Evolutionary conservation across 2,797 vertebrate genomes (phyloP).

Genomic region (Gymnothorax javanicus): DNA sequence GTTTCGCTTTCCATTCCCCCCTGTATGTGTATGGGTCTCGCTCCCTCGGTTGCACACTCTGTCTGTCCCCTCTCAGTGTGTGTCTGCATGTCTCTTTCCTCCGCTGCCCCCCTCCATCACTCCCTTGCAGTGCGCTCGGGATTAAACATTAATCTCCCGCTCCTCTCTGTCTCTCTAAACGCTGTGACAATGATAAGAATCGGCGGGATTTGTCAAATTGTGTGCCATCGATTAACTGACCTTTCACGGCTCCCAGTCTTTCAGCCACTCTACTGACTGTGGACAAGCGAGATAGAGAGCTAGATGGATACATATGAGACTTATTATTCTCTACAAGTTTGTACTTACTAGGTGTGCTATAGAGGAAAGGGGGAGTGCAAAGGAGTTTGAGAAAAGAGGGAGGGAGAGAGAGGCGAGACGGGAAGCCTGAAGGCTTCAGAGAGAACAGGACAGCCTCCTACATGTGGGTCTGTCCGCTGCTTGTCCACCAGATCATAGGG

Average conservation of each 20-base stretch:
- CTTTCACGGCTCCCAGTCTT: constrained; percentile 76
- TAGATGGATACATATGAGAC: constrained; percentile 73
- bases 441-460: constrained; percentile 18
- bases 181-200: constrained; percentile 76
- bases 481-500: neutral
- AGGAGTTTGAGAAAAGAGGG: constrained; percentile 31
- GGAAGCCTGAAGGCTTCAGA: constrained; percentile 8
- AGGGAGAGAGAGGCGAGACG: neutral
- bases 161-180: constrained; percentile 72
- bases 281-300: constrained; percentile 76
- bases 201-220: constrained; percentile 83
- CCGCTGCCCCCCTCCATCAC: neutral
- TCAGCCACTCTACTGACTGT: constrained; percentile 73
- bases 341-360: constrained; percentile 72
- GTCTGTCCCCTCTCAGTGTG: constrained; percentile 5
- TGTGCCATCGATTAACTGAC: constrained; percentile 82
- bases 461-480: neutral
- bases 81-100: constrained; percentile 41
- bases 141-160: constrained; percentile 79
- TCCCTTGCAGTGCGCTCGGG: constrained; percentile 47
- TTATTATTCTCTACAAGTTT: constrained; percentile 78
- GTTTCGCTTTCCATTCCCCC: constrained; percentile 55
- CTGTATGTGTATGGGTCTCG: neutral
- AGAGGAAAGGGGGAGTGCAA: constrained; percentile 51
- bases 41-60: neutral